Percentiles rank a stretch among this genome's conserved stretches.
These are phyloP conservation scores for Parazoanthus atlanticus DNA, from an alignment of 92 coral and sea anemone genomes.

Conservation along the genomic window DNA sequence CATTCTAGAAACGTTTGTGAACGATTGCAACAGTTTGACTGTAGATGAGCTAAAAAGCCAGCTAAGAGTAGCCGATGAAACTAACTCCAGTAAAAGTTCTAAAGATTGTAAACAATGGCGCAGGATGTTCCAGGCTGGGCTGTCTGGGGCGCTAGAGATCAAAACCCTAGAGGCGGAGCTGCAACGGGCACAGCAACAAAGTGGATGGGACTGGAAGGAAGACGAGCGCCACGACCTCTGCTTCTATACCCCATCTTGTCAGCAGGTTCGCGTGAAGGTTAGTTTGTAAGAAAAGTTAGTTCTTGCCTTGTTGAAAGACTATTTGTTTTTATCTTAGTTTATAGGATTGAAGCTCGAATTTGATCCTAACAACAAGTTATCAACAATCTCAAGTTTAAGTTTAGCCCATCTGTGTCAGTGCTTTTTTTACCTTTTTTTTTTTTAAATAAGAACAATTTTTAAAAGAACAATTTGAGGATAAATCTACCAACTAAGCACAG, in stretches of 20 bases:
- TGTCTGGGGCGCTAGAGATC: not conserved
- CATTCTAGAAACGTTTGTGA: not conserved
- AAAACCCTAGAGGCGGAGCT: not conserved
- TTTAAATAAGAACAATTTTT: too few relatives aligned
- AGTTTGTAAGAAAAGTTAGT: too few relatives aligned
- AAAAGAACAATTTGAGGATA: too few relatives aligned
- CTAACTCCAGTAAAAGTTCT: not conserved
- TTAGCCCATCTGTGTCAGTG: too few relatives aligned
- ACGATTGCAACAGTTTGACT: not conserved
- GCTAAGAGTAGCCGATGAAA: not conserved
- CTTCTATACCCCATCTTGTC: constrained; percentile 16
- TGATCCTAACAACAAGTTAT: too few relatives aligned
- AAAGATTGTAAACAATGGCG: not conserved
- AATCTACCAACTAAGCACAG: too few relatives aligned
- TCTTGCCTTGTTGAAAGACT: too few relatives aligned
- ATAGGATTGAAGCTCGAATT: too few relatives aligned
- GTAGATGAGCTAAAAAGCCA: not conserved
- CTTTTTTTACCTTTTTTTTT: too few relatives aligned
- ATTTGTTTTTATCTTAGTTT: too few relatives aligned
- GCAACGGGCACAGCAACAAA: not conserved
- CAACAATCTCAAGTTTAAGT: too few relatives aligned
- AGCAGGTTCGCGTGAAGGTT: not conserved
- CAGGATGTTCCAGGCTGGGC: not conserved
- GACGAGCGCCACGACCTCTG: constrained; percentile 7
- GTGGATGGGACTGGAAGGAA: not conserved